Base-by-base conservation (phyloP, 2,888 invertebrate species). In the Strigamia maritima region DNA sequence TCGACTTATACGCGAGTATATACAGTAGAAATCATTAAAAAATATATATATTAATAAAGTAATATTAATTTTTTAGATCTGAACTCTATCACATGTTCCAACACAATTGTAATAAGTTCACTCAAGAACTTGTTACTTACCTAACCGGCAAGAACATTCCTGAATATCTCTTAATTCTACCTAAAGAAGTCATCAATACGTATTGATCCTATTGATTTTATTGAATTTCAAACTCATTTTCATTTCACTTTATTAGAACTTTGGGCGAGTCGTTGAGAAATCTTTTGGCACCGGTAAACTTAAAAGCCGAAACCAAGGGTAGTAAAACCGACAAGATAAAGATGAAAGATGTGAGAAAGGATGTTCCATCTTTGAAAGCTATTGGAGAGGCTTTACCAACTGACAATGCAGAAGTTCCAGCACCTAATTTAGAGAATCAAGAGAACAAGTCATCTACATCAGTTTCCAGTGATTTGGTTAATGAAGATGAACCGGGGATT, bases 31-130 rank as follows among this genome's bases (percentile, higher is more conserved):
- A n/a, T n/a, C n/a, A n/a, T n/a, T n/a, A n/a, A n/a, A n/a, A n/a
- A n/a, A n/a, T n/a, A n/a, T n/a, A n/a, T n/a, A n/a, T n/a, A n/a
- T n/a, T n/a, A n/a, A n/a, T n/a, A n/a, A n/a, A n/a, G n/a, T n/a
- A n/a, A n/a, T n/a, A n/a, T n/a, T n/a, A n/a, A 54, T 28, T 26
- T 82, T 82, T 0, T 82, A 87, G 87, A 75, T 83, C 84, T 38
- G 84, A 89, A n/a, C 88, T 90, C 31, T 96, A 96, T 87, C 90
- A 92, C 83, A 87, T 97, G 80, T 88, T 96, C 82, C 89, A 90
- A 82, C 94, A 95, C 88, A 97, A 97, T 87, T 96, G 97, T 88
- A 97, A 97, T 87, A 92, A 90, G 86, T 97, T 97, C 87, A 91
- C 92, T 80, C 92, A 95, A 85, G 95, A 95, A 85, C 88, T 94